Base-by-base conservation (phyloP, 1,140 invertebrate genomes). In the Diorhabda carinulata region DNA sequence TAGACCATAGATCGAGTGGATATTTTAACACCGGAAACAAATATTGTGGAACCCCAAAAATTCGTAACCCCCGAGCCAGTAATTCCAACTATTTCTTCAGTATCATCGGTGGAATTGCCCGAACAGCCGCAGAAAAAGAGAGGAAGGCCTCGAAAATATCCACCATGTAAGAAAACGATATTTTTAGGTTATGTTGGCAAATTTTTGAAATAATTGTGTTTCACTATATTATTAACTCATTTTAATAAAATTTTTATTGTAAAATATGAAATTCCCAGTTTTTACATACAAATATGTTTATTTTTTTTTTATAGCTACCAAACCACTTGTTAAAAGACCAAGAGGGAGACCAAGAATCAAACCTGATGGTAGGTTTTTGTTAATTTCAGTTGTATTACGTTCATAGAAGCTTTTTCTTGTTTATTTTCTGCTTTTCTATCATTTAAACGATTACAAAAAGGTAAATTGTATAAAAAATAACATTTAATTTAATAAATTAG, bases 131-230 rank as follows among this genome's bases (percentile, higher is more conserved):
- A 65, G 60, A 76, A 74, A 69, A 67, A 66, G 45, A 69, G 75
- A 45, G 73, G 75, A 62, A 70, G 75, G 44, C 73, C 75, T 5
- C 71, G 73, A 56, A 74, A 74, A 69, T 69, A 76, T 66, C 75
- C 72, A 43, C 65, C 65, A 70, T 62, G 72, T 73, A 66, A 44
- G 63, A 56, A 59, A 42, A 40, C 40, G 2, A 42, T 44, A 25
- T 25, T 25, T 25, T 25, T 25, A 25, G 25, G 25, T 25, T 25
- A 25, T 25, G 25, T 25, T 25, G 25, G 25, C 25, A 25, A 25
- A 25, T 25, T 25, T 25, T 25, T 25, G 25, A 25, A 25, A 25
- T 25, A 25, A 25, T 25, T 25, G 25, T 25, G 25, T 25, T 25
- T 25, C 25, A 25, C 25, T 25, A 25, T 25, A 25, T 25, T 25